phyloP scores from a whole-genome alignment of 2,113 vertebrate genomes.

The Neoarius graeffei region DNA sequence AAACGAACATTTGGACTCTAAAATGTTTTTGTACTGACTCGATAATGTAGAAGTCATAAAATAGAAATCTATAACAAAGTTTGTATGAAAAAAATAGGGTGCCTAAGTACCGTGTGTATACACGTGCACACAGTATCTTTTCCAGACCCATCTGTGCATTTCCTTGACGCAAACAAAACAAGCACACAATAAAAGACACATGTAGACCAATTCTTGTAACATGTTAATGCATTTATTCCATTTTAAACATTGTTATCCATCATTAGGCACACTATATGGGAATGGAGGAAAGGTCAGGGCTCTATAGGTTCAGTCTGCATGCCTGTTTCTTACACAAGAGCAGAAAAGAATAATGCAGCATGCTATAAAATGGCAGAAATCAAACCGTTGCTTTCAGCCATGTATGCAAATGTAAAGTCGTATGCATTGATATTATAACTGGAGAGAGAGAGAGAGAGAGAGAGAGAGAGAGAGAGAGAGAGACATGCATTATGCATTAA shows the following conservation, averaged over 20 bases:
- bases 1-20: no score
- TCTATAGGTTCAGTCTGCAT: slow-evolving; percentile 58
- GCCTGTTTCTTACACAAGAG: slow-evolving; percentile 59
- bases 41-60: no score
- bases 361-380: slow-evolving; percentile 54
- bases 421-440: not conserved
- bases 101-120: no score
- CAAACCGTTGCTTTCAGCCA: slow-evolving; percentile 16
- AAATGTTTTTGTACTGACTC: no score
- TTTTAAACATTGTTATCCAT: slow-evolving; percentile 60
- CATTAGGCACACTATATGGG: slow-evolving; percentile 67
- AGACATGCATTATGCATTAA: slow-evolving; percentile 2
- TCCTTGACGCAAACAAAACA: not conserved
- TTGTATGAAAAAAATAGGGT: no score
- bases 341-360: slow-evolving; percentile 52
- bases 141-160: not conserved
- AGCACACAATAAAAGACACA: slow-evolving; percentile 23
- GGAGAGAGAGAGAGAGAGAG: slow-evolving; percentile 5
- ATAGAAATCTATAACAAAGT: no score
- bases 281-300: slow-evolving; percentile 49
- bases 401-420: slow-evolving; percentile 6
- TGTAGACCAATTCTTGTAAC: slow-evolving; percentile 25
- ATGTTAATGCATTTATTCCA: slow-evolving; percentile 61
- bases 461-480: slow-evolving; percentile 13
- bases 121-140: no score